phyloP scores from a whole-genome alignment of 2,797 vertebrate species.

The Hypotaenidia okinawae region DNA sequence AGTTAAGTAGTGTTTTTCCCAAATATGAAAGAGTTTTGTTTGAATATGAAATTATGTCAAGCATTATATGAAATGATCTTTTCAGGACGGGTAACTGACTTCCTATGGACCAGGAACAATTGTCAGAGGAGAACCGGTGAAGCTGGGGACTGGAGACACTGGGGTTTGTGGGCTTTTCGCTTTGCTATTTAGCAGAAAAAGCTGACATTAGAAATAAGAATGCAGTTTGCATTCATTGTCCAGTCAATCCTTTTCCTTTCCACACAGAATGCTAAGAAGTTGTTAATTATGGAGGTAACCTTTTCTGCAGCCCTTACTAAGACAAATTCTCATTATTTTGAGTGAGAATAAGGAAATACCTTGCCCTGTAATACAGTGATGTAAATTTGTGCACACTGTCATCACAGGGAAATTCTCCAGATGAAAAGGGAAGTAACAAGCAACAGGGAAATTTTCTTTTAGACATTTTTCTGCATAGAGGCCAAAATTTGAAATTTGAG shows the following conservation, averaged over 20 bases:
- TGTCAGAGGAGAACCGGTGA: neutral
- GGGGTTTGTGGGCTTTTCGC: neutral
- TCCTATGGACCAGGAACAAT: neutral
- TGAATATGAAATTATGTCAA: neutral
- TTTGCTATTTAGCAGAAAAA: neutral
- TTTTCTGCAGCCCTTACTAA: neutral
- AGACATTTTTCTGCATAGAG: neutral
- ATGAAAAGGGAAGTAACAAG: neutral
- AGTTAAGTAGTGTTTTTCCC: neutral
- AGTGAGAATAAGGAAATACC: neutral
- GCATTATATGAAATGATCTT: neutral
- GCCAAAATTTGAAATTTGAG: neutral
- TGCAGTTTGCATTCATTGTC: neutral
- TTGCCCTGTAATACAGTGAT: neutral
- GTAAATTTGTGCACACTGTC: rapidly evolving
- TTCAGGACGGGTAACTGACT: neutral
- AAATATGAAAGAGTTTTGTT: neutral
- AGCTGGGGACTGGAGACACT: neutral
- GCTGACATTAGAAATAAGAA: neutral
- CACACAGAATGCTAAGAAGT: neutral
- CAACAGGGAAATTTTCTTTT: neutral
- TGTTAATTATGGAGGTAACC: neutral
- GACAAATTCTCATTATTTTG: neutral
- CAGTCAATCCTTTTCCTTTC: neutral
- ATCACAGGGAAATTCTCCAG: neutral